phyloP scores from a whole-genome alignment of 2,888 invertebrate genomes.

The Cabera pusaria region DNA sequence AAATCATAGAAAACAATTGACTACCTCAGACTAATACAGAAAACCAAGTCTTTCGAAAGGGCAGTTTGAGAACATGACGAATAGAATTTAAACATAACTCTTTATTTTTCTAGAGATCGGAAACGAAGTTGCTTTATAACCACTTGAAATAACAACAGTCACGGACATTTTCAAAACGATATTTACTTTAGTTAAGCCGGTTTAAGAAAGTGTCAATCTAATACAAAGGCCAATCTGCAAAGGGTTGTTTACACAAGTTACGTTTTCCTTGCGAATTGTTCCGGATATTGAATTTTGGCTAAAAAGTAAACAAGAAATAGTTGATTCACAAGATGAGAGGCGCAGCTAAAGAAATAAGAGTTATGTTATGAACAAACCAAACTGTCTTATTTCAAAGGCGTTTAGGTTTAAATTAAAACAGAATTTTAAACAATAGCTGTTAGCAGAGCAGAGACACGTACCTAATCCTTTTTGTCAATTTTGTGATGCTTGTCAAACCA shows the following conservation, averaged over 20 bases:
- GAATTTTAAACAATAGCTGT: background rate
- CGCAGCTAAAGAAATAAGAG: conserved; percentile 67
- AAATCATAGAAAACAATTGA: background rate
- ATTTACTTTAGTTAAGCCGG: conserved; percentile 43
- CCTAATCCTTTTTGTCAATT: conserved; percentile 73
- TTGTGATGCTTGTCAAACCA: conserved; percentile 72
- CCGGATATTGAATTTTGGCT: conserved; percentile 49
- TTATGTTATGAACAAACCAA: conserved; percentile 34
- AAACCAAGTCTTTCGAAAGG: conserved; percentile 28
- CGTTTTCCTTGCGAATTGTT: conserved; percentile 53
- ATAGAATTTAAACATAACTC: conserved; percentile 46
- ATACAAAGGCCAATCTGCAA: conserved; percentile 54
- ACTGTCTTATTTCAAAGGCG: conserved; percentile 19
- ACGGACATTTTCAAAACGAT: conserved; percentile 24
- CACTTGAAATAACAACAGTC: conserved; percentile 28
- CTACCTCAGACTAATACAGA: conserved; percentile 1
- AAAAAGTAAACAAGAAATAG: conserved; percentile 50
- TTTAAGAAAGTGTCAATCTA: conserved; percentile 47
- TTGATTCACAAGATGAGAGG: conserved; percentile 64
- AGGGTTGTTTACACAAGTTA: conserved; percentile 65
- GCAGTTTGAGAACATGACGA: conserved; percentile 48
- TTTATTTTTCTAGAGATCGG: conserved; percentile 35
- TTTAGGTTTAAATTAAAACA: conserved; percentile 44
- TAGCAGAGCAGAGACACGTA: conserved; percentile 27
- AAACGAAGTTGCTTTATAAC: conserved; percentile 21